Base-by-base conservation (phyloP, 2,888 invertebrate species). In the Drosophila buzzatii region DNA sequence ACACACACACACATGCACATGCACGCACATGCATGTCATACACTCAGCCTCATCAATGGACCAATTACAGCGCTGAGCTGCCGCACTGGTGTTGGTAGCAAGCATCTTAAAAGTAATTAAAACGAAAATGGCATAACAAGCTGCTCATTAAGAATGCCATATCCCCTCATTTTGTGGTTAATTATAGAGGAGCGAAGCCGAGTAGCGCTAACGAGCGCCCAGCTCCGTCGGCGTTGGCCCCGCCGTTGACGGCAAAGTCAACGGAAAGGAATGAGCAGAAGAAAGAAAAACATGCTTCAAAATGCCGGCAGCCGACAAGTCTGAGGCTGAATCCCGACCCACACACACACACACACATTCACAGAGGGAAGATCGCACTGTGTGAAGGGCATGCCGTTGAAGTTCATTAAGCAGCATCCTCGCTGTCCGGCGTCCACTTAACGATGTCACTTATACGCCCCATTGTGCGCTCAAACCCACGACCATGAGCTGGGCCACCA, bases 31-130 rank as follows among this genome's bases (percentile, higher is more conserved):
- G 45, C 16, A 51, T 42, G 53, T 65, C 18, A 41, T 20, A 58
- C 58, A 70, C 42, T 66, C 76, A 64, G 63, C 75, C 72, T 85
- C 88, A 90, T 91, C 91, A 89, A 91, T 91, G 85, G 91, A 82
- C 88, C 90, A 91, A 91, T 91, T 91, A 92, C 86, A 91, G 82
- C 70, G 73, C 82, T 76, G 89, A 80, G 85, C 73, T 60, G 58
- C 23, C 70, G 86, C 76, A 70, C 35, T 72, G 75, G 70, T 88
- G 84, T 82, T 83, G 83, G 78, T 73, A 84, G 84, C 82, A 86
- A 83, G 87, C 76, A 81, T 85, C 87, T 91, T 89, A 87, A 89
- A 90, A 83, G 89, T 89, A 90, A 90, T 90, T 90, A 90, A 90
- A 90, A 86, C 76, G 86, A 85, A 87, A 89, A 81, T 76, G 82